Percentiles rank a stretch among this genome's conserved stretches.
Evolutionary conservation across 2,888 invertebrate genomes (phyloP).

Genomic region (Melanostoma scalare): DNA sequence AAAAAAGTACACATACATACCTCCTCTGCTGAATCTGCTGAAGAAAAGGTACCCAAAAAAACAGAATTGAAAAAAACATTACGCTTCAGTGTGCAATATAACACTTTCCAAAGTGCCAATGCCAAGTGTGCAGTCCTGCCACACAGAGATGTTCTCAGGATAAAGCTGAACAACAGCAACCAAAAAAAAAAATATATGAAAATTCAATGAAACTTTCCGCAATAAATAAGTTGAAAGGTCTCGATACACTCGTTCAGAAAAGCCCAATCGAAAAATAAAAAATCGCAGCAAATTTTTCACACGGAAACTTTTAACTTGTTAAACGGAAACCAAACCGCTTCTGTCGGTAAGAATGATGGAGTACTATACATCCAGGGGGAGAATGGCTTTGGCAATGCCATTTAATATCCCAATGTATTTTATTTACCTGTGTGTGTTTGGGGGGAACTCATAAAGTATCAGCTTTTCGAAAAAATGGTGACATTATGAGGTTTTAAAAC

Average conservation of each 20-base stretch:
- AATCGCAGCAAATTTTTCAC: slow-evolving; percentile 55
- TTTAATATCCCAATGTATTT: slow-evolving; percentile 28
- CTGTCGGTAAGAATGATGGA: slow-evolving; percentile 57
- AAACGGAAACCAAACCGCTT: slow-evolving; percentile 62
- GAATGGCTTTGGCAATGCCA: slow-evolving; percentile 23
- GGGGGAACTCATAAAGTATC: slow-evolving; percentile 41
- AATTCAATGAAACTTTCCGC: slow-evolving; percentile 66
- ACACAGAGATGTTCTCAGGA: slow-evolving; percentile 42
- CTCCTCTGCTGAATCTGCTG: slow-evolving; percentile 8
- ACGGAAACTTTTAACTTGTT: slow-evolving; percentile 70
- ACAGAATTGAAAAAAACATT: slow-evolving; percentile 8
- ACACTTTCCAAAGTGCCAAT: slow-evolving; percentile 65
- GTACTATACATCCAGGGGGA: slow-evolving; percentile 22
- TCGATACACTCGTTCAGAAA: slow-evolving; percentile 54
- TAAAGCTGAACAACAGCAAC: neutral
- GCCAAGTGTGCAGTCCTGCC: slow-evolving; percentile 58
- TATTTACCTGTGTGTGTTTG: slow-evolving; percentile 1
- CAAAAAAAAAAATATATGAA: slow-evolving; percentile 13
- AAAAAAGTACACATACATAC: slow-evolving; percentile 31
- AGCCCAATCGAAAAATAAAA: slow-evolving; percentile 34
- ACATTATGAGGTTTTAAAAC: slow-evolving; percentile 68
- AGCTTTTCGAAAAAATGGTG: slow-evolving; percentile 51
- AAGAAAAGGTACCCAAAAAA: neutral
- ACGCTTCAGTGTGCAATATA: slow-evolving; percentile 59
- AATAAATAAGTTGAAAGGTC: slow-evolving; percentile 71